These are phyloP conservation scores for Phenganax marumi DNA, from an alignment of 92 coral and sea anemone genomes.

Conservation along the genomic window DNA sequence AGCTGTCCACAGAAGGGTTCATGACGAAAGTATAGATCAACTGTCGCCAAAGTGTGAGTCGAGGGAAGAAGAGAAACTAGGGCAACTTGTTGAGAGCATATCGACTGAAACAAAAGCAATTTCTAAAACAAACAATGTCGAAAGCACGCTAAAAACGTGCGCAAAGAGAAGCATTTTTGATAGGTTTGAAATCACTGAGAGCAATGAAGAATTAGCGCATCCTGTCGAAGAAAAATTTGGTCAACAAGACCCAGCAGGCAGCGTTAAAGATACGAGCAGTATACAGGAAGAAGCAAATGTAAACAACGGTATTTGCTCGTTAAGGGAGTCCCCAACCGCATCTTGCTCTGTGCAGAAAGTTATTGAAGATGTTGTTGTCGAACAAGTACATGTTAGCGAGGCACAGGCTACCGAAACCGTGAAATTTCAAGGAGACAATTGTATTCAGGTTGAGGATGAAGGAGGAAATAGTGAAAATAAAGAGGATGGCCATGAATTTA, in stretches of 20 bases:
- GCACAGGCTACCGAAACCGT: conserved; percentile 15
- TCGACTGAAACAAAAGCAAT: not conserved
- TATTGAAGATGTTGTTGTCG: not conserved
- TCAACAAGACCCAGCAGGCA: not conserved
- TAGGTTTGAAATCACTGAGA: not conserved
- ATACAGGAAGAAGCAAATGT: conserved; percentile 16
- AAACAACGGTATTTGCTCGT: not conserved
- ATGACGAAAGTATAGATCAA: conserved; percentile 33
- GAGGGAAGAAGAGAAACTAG: not conserved
- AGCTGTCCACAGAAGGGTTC: conserved; percentile 38
- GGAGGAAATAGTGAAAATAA: not conserved
- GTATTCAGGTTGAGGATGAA: not conserved
- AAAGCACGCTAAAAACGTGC: not conserved
- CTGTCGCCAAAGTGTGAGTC: not conserved
- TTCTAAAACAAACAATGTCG: not conserved
- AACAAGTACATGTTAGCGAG: not conserved
- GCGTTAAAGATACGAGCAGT: not conserved
- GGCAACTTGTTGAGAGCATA: not conserved
- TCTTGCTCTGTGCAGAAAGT: not conserved
- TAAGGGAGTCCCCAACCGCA: not conserved
- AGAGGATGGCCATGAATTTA: conserved; percentile 1
- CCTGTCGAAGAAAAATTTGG: not conserved
- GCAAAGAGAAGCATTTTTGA: not conserved
- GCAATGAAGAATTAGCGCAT: not conserved
- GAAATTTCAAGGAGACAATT: not conserved